Base-by-base conservation (phyloP, 2,797 vertebrate genomes). In the Phyllotis vaccarum region DNA sequence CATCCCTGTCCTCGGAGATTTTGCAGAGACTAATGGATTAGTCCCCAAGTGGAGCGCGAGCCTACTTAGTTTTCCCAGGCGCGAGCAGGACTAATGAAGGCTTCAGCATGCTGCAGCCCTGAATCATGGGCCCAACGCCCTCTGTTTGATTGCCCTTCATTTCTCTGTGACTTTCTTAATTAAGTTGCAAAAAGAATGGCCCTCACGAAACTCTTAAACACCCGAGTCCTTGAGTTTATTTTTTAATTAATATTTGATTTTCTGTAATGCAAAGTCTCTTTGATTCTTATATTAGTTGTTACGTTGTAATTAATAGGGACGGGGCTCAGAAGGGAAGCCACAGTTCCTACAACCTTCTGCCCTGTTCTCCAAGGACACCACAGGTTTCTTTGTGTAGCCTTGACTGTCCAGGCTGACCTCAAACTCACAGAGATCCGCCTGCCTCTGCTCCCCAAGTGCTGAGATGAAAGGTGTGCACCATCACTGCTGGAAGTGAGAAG, bases 11-110 rank as follows among this genome's bases (percentile, higher is more conserved):
- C 92, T 83, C 29, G 29, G 95, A 97, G 94, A 66, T 56, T 89
- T 90, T 66, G 6, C 62, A 72, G 94, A 92, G 97, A 97, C 97
- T 74, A 96, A 96, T 89, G 96, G 76, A 94, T 96, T 66, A 40
- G 86, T 90, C 93, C 95, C 94, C 80, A 43, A 17, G 58, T 82
- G 64, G 81, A 83, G 82, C 34, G 24, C 91, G 96, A 74, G 43
- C 91, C 93, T 78, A 34, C 74, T 97, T 97, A 72, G 66, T 88
- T 96, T 97, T 93, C 95, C 54, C 2, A 37, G 81, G 56, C n/a
- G 40, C 14, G 0, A 58, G 46, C 27, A 13, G 49, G 34, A 66
- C 68, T 66, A 78, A 94, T 86, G 79, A 90, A 85, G 85, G 72
- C 60, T 0, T 0, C 0, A 1, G 52, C 19, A 82, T 70, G 16